Evolutionary conservation across 2,797 vertebrate species (phyloP).

Genomic region (Lepilemur ruficaudatus): DNA sequence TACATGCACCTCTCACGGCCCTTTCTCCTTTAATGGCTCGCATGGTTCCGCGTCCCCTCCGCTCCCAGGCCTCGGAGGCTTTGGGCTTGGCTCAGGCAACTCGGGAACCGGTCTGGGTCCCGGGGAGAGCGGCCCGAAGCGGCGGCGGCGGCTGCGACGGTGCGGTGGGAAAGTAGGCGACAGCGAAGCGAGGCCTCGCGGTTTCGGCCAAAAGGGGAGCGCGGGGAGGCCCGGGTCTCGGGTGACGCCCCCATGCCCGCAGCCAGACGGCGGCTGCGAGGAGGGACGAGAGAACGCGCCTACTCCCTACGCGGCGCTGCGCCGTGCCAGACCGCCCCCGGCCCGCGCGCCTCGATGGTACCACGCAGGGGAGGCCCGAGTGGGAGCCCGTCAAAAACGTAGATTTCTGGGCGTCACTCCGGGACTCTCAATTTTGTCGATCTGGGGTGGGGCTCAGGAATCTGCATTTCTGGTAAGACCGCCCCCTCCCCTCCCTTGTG

Average conservation of each 20-base stretch:
- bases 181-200: neutral
- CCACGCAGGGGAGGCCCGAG: neutral
- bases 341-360: neutral
- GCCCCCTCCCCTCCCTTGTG: too few relatives aligned
- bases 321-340: neutral
- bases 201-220: neutral
- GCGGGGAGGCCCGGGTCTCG: neutral
- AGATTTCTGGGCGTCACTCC: neutral
- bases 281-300: neutral
- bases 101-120: neutral
- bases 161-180: neutral
- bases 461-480: neutral
- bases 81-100: neutral
- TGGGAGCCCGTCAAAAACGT: neutral
- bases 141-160: neutral
- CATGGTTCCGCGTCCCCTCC: neutral
- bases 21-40: neutral
- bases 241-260: too few relatives aligned
- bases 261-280: neutral
- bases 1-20: accelerated
- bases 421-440: neutral
- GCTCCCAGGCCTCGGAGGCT: accelerated
- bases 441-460: neutral
- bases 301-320: neutral
- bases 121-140: neutral